Evolutionary conservation across 2,113 vertebrate species (phyloP), one percentile per base, ranked within the genome.

Genomic region (Pluvialis apricaria): DNA sequence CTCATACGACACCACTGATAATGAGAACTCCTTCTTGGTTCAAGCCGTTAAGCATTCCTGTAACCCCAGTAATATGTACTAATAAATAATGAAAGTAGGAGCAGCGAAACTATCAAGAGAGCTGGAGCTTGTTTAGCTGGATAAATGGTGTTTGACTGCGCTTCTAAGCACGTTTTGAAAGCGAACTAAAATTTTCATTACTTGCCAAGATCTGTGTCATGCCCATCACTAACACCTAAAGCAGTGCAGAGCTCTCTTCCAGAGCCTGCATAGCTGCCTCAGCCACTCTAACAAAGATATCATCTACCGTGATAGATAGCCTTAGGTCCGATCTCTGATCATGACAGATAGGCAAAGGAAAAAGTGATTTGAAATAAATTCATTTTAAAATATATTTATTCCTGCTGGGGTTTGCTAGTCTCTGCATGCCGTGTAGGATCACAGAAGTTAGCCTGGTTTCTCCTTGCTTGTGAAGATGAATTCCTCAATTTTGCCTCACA

Each of bases 21-120:
- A 91, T 68, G 72, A 91, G 45, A 86, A 86, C 76, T 92, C 72
- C 64, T 76, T 80, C 82, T 75, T 75, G 42, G 44, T 79, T 94
- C 55, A 79, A 89, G 26, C 38, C 60, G 40, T 51, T 89, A 89
- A 70, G n/a, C 51, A n/a, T 96, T 91, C 42, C n/a, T 88, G 75
- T 68, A 95, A 90, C 40, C 42, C n/a, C 47, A 75, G 47, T 60
- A 95, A 79, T 84, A 75, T 38, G 75, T 38, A 64, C 60, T 87
- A 94, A 95, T 89, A 96, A 93, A 93, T 72, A 91, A 92, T 78
- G 47, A 71, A 95, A 70, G 42, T 38, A 47, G 44, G 73, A 86
- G 38, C 61, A 86, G 47, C 79, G 69, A 79, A 91, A 55, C 61
- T 77, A 68, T 55, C 69, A 82, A 55, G 86, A 90, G 58, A 91